A percentile compares a stretch with the other conserved stretches of the same genome.
These are phyloP conservation scores for Melanotaenia parkinsoni DNA, from an alignment of 2,797 vertebrate genomes.

Conservation along the genomic window DNA sequence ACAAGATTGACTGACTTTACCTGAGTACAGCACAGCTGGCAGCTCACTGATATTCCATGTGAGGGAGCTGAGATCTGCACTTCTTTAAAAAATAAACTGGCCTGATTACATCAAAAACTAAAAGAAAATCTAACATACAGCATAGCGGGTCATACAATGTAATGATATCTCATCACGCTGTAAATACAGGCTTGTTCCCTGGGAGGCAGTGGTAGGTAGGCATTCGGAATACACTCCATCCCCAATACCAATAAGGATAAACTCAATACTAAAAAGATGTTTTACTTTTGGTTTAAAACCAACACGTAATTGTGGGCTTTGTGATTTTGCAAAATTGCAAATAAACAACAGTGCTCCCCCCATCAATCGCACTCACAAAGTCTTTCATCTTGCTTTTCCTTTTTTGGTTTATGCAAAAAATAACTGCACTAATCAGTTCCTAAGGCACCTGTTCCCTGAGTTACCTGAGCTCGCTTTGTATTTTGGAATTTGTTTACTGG, in stretches of 20 bases:
- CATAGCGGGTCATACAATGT: background rate
- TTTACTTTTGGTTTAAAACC: background rate
- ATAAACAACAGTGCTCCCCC: background rate
- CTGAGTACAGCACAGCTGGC: background rate
- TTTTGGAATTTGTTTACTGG: constrained; percentile 16
- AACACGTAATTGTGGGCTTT: background rate
- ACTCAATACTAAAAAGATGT: background rate
- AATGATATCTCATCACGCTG: background rate
- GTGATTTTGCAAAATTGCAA: background rate
- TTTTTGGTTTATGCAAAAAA: background rate
- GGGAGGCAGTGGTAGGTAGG: background rate
- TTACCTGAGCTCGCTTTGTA: background rate
- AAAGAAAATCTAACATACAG: background rate
- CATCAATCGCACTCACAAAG: background rate
- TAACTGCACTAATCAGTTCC: background rate
- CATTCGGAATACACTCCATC: background rate
- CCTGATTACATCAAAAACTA: background rate
- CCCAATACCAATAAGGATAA: background rate
- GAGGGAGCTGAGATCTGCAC: background rate
- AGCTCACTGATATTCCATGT: background rate
- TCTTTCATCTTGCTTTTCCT: background rate
- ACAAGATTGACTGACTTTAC: background rate
- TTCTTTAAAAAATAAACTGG: background rate
- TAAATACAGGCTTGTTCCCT: background rate
- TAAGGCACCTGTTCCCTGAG: background rate